Evolutionary conservation across 2,797 vertebrate genomes (phyloP).

Genomic region (Malacoctenus gilli): DNA sequence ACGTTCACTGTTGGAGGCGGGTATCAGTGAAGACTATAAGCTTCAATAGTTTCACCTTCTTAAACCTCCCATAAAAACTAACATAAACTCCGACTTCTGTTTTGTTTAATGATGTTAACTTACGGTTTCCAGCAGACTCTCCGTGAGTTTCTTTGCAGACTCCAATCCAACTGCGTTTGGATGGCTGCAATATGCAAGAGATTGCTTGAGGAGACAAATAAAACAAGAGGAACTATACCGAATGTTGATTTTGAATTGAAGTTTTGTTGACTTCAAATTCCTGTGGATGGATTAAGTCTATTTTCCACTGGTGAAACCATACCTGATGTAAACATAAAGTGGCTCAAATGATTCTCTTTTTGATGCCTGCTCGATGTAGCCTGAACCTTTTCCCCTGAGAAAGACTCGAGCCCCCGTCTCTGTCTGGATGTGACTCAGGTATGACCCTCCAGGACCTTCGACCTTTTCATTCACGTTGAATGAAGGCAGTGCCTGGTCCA

Average conservation of each 20-base stretch:
- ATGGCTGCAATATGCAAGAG: conserved; percentile 73
- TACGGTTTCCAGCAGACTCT: conserved; percentile 84
- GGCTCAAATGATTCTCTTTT: conserved; percentile 86
- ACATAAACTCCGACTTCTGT: neutral
- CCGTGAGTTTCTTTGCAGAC: conserved; percentile 82
- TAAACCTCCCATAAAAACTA: conserved; percentile 64
- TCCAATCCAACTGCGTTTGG: conserved; percentile 82
- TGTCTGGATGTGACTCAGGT: conserved; percentile 84
- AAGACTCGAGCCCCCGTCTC: conserved; percentile 85
- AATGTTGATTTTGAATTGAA: too few relatives aligned
- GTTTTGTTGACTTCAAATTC: too few relatives aligned
- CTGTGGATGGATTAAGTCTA: too few relatives aligned
- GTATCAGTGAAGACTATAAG: conserved; percentile 76
- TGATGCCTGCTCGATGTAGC: conserved; percentile 87
- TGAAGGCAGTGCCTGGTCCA: conserved; percentile 79
- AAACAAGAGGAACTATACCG: too few relatives aligned
- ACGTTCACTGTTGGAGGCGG: conserved; percentile 73
- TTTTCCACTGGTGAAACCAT: too few relatives aligned
- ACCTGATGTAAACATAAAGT: conserved; percentile 87
- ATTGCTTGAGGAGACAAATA: conserved; percentile 19
- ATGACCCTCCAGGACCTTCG: conserved; percentile 81
- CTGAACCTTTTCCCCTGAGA: conserved; percentile 82
- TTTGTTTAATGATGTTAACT: conserved; percentile 33
- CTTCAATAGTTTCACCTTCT: conserved; percentile 77
- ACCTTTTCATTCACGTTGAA: conserved; percentile 85